Conservation (phyloP, 1,140 invertebrate species). For the Brachionus manjavacas region DNA sequence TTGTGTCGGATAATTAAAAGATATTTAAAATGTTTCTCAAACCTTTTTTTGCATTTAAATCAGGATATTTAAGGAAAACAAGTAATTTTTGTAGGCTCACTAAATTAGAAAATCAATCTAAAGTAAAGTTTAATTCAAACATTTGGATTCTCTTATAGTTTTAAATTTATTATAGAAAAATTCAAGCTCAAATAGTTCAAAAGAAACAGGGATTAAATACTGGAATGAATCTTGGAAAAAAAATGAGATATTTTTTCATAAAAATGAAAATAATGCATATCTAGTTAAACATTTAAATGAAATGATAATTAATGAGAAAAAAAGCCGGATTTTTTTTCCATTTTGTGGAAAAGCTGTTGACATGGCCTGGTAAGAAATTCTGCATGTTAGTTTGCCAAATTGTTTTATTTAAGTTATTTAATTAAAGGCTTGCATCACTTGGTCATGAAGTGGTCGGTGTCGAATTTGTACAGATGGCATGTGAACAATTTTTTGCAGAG, state of each 20-base stretch:
- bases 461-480: background rate
- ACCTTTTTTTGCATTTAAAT: too few relatives aligned
- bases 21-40: too few relatives aligned
- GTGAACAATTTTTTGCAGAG: constrained; percentile 6
- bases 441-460: constrained; percentile 20
- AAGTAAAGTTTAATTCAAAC: background rate
- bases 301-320: background rate
- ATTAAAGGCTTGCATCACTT: background rate
- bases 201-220: background rate
- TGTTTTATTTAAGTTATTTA: background rate
- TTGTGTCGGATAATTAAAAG: too few relatives aligned
- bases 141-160: too few relatives aligned
- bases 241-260: background rate
- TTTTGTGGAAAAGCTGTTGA: background rate
- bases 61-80: too few relatives aligned
- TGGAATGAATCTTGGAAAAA: background rate
- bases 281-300: background rate
- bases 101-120: background rate
- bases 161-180: too few relatives aligned
- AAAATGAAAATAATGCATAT: background rate
- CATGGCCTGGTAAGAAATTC: background rate
- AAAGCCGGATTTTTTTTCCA: background rate
- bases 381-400: background rate
- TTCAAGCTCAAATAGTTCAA: background rate
- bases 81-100: too few relatives aligned